Evolutionary conservation across 2,888 invertebrate genomes (phyloP).

Genomic region (Trissolcus japonicus): DNA sequence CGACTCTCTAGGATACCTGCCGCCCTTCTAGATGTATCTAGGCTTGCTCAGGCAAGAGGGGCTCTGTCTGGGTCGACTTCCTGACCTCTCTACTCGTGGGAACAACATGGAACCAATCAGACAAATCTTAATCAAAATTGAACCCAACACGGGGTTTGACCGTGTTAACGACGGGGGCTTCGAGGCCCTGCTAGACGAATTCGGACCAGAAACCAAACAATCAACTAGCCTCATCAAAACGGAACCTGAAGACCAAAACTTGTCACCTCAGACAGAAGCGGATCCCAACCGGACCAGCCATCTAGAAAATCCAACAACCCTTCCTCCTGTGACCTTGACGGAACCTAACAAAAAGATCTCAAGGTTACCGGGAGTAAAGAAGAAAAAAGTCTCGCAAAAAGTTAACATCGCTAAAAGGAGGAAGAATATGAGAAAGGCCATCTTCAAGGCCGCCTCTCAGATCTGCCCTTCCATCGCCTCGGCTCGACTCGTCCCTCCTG

Average conservation of each 20-base stretch:
- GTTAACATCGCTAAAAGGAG: too few species aligned
- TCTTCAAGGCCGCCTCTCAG: too few species aligned
- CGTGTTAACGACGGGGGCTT: constrained; percentile 33
- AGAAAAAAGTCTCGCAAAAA: too few species aligned
- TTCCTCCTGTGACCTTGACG: too few species aligned
- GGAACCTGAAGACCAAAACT: background rate
- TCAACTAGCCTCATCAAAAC: background rate
- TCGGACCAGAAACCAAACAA: constrained; percentile 18
- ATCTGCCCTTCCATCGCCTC: too few species aligned
- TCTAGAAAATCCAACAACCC: background rate
- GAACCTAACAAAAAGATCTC: too few species aligned
- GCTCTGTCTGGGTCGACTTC: constrained; percentile 31
- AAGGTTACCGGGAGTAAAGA: too few species aligned
- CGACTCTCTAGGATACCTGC: constrained; percentile 52
- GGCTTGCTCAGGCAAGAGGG: constrained; percentile 40
- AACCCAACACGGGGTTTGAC: constrained; percentile 16
- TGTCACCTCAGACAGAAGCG: too few species aligned
- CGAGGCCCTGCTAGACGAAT: constrained; percentile 35
- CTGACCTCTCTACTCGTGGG: constrained; percentile 38
- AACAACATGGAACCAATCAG: constrained; percentile 23
- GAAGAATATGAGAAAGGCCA: too few species aligned
- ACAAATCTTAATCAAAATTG: constrained; percentile 35
- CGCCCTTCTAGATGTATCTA: constrained; percentile 30
- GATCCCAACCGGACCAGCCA: background rate
- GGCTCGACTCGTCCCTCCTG: too few species aligned